These are phyloP conservation scores for Oasisia sp. DNA, from an alignment of 2,888 invertebrate genomes.

Conservation along the genomic window DNA sequence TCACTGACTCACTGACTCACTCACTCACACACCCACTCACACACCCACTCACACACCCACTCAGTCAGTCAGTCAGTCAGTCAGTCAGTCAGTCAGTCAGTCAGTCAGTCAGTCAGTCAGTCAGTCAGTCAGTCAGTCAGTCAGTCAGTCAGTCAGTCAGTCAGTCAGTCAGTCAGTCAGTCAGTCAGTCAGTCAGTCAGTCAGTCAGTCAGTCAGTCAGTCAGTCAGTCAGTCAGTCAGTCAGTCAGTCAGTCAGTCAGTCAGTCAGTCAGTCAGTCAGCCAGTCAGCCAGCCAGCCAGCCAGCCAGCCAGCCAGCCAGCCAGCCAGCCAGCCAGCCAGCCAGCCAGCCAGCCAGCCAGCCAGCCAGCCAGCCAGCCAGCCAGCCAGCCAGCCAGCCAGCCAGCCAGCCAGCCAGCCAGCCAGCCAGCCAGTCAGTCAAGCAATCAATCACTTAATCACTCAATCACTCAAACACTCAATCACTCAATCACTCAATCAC, in stretches of 20 bases:
- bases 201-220: neutral
- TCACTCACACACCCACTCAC: too few species aligned
- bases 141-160: neutral
- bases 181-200: neutral
- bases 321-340: too few species aligned
- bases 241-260: neutral
- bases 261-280: too few species aligned
- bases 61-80: too few species aligned
- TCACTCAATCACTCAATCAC: too few species aligned
- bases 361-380: too few species aligned
- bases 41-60: too few species aligned
- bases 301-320: too few species aligned
- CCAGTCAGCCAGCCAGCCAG: too few species aligned
- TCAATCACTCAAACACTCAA: neutral
- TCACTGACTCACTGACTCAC: too few species aligned
- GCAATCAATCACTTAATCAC: conserved; percentile 7
- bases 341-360: too few species aligned
- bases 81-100: too few species aligned
- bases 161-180: neutral
- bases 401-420: neutral
- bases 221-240: conserved; percentile 21
- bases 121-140: neutral
- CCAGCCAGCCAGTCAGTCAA: neutral
- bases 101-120: neutral
- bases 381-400: neutral